phyloP scores from a whole-genome alignment of 2,888 invertebrate species.

The Eristalis arbustorum region DNA sequence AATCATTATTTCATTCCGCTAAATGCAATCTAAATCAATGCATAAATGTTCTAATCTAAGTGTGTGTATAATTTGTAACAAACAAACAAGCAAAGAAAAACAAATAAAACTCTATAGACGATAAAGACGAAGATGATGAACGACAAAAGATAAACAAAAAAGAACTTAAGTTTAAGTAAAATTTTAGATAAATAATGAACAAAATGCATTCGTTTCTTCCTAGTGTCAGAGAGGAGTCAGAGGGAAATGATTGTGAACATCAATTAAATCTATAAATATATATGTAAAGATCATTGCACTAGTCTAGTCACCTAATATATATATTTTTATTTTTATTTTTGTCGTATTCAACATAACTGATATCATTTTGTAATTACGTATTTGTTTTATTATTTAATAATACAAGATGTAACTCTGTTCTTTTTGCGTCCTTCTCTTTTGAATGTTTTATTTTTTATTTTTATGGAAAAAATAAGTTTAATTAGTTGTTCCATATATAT shows the following conservation, averaged over 20 bases:
- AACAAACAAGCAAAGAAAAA: neutral
- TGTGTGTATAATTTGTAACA: slow-evolving; percentile 18
- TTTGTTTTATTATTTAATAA: slow-evolving; percentile 26
- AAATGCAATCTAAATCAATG: slow-evolving; percentile 29
- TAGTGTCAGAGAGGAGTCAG: neutral
- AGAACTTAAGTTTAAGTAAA: slow-evolving; percentile 9
- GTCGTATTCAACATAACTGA: neutral
- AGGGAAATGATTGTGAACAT: slow-evolving; percentile 22
- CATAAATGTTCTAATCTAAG: slow-evolving; percentile 15
- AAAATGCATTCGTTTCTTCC: slow-evolving; percentile 22
- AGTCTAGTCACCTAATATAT: slow-evolving; percentile 61
- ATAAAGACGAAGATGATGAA: neutral
- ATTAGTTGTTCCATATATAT: slow-evolving; percentile 24
- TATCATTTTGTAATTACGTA: slow-evolving; percentile 24
- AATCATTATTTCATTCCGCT: slow-evolving; percentile 41
- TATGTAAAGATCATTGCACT: slow-evolving; percentile 52
- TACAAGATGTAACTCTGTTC: neutral
- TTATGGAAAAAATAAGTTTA: slow-evolving; percentile 48
- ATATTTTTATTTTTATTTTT: slow-evolving; percentile 21
- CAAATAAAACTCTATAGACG: neutral
- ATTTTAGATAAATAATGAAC: slow-evolving; percentile 29
- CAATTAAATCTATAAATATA: slow-evolving; percentile 34
- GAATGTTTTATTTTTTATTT: neutral
- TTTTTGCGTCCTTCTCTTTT: slow-evolving; percentile 52
- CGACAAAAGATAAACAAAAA: neutral